Conservation (phyloP, 2,888 invertebrate genomes). For the Neoitamus cyanurus region DNA sequence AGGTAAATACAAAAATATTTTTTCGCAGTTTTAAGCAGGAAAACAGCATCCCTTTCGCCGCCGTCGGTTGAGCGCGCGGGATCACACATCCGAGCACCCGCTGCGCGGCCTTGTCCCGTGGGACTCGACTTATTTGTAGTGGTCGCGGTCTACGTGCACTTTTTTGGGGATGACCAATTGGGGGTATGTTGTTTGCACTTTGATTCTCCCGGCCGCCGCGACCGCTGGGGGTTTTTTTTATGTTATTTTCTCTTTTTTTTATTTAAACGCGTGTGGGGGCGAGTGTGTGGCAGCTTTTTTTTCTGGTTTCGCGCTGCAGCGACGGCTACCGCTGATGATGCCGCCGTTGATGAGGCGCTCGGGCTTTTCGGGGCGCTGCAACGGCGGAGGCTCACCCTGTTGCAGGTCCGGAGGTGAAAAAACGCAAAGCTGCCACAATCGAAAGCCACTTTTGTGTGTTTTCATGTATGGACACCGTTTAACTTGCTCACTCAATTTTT, state of each 20-base stretch:
- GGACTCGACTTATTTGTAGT: slow-evolving; percentile 42
- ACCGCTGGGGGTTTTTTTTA: slow-evolving; percentile 4
- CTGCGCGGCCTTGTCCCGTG: not conserved
- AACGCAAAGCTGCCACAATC: slow-evolving; percentile 58
- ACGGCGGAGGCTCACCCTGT: not conserved
- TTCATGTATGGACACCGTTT: slow-evolving; percentile 48
- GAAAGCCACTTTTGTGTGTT: slow-evolving; percentile 59
- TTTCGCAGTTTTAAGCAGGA: slow-evolving; percentile 28
- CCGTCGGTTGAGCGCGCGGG: not conserved
- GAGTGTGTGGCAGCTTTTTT: slow-evolving; percentile 49
- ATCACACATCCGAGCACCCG: slow-evolving; percentile 45
- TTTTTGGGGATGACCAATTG: slow-evolving; percentile 30
- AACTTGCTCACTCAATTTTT: slow-evolving; percentile 44
- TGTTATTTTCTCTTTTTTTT: slow-evolving; percentile 10
- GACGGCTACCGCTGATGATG: slow-evolving; percentile 48
- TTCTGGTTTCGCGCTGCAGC: slow-evolving; percentile 39
- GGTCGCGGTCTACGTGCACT: slow-evolving; percentile 30
- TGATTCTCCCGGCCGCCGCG: slow-evolving; percentile 35
- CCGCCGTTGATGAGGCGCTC: slow-evolving; percentile 53
- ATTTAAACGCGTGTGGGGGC: slow-evolving; percentile 3
- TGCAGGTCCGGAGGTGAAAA: slow-evolving; percentile 48
- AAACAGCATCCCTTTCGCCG: slow-evolving; percentile 10
- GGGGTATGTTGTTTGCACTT: slow-evolving; percentile 50
- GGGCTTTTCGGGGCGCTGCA: not conserved
- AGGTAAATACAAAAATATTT: slow-evolving; percentile 9